A percentile compares a stretch with the other conserved stretches of the same genome.
These are phyloP conservation scores for Limonius californicus DNA, from an alignment of 1,140 invertebrate species.

Conservation along the genomic window DNA sequence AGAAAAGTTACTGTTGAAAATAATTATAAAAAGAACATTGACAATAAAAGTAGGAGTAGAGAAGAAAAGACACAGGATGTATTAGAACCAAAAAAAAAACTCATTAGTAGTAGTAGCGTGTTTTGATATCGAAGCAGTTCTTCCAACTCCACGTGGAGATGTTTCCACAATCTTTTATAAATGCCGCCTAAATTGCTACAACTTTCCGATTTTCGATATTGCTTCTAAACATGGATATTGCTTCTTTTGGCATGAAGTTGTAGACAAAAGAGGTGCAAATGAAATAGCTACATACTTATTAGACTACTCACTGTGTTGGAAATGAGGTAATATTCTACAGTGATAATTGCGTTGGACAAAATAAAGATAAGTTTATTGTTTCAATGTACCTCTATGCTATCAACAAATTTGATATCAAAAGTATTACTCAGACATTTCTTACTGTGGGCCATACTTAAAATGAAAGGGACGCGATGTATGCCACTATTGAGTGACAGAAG, in stretches of 20 bases:
- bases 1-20: neutral
- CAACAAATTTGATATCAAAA: neutral
- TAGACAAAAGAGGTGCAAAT: slow-evolving; percentile 30
- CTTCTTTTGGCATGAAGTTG: slow-evolving; percentile 35
- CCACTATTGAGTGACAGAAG: neutral
- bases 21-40: neutral
- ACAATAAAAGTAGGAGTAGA: neutral
- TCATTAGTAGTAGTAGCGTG: slow-evolving; percentile 27
- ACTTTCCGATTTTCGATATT: slow-evolving; percentile 36
- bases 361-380: too few species aligned
- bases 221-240: slow-evolving; percentile 25
- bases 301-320: slow-evolving; percentile 23
- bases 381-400: slow-evolving; percentile 34
- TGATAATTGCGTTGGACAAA: slow-evolving; percentile 46
- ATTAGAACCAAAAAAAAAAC: neutral
- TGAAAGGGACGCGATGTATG: neutral
- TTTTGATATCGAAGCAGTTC: slow-evolving; percentile 44
- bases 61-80: neutral
- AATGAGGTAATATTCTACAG: slow-evolving; percentile 23
- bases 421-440: neutral
- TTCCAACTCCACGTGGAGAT: slow-evolving; percentile 39
- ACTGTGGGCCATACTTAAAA: slow-evolving; percentile 2
- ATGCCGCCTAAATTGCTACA: slow-evolving; percentile 28
- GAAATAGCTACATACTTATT: slow-evolving; percentile 35
- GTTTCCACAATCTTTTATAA: slow-evolving; percentile 44